These are phyloP conservation scores for Psettodes erumei DNA, from an alignment of 2,113 vertebrate genomes.

Conservation along the genomic window DNA sequence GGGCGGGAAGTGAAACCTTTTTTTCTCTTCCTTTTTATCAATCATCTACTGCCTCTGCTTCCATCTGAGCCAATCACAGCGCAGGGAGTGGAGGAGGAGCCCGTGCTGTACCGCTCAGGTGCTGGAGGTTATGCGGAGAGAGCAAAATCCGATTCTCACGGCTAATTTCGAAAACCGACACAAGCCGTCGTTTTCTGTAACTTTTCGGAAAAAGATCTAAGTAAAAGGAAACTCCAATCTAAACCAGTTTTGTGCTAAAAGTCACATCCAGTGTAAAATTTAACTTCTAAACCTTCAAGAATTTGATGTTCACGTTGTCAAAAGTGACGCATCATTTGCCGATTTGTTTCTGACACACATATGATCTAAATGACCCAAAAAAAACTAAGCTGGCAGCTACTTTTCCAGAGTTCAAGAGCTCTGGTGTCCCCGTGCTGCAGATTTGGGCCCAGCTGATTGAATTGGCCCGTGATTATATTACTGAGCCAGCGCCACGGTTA, in stretches of 20 bases:
- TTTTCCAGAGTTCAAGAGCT: background rate
- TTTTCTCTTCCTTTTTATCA: slow-evolving; percentile 31
- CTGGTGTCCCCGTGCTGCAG: background rate
- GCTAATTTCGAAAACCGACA: too few species aligned
- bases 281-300: too few species aligned
- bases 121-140: too few species aligned
- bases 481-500: background rate
- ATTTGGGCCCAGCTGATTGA: slow-evolving; percentile 16
- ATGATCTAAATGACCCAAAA: background rate
- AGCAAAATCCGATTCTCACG: too few species aligned
- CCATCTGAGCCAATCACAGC: slow-evolving; percentile 7
- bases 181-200: too few species aligned
- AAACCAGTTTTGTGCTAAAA: background rate
- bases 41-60: slow-evolving; percentile 40
- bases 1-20: slow-evolving; percentile 53
- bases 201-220: background rate
- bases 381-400: too few species aligned
- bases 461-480: slow-evolving; percentile 11
- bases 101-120: background rate
- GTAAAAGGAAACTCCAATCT: background rate
- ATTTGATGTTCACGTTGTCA: too few species aligned
- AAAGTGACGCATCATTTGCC: background rate
- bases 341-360: background rate
- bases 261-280: background rate
- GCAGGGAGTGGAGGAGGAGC: background rate